phyloP scores from a whole-genome alignment of 2,888 invertebrate genomes.

The Dicranocentrus wangi region DNA sequence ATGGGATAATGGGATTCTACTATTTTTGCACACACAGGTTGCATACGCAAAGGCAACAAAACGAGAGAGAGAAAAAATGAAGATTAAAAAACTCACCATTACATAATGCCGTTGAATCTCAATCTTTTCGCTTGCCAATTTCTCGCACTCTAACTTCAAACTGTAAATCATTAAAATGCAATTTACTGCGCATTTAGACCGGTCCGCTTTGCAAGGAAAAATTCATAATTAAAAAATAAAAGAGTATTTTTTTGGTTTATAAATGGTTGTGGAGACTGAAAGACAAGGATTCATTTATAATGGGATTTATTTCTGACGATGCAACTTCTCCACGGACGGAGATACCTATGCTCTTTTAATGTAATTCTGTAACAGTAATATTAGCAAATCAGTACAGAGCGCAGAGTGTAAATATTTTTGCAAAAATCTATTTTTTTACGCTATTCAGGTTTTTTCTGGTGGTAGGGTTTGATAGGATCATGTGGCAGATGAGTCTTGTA shows the following conservation, averaged over 20 bases:
- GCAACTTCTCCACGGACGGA: conserved; percentile 38
- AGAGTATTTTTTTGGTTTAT: too few relatives aligned
- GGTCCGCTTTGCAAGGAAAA: conserved; percentile 21
- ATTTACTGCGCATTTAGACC: conserved; percentile 56
- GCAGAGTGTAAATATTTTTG: too few relatives aligned
- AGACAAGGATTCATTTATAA: conserved; percentile 8
- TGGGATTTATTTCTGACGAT: conserved; percentile 29
- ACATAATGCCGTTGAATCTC: conserved; percentile 79
- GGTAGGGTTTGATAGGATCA: too few relatives aligned
- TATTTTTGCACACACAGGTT: too few relatives aligned
- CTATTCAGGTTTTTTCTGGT: too few relatives aligned
- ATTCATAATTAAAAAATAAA: too few relatives aligned
- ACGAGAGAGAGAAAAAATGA: conserved; percentile 57
- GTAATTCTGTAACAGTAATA: too few relatives aligned
- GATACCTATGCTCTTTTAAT: conserved; percentile 49
- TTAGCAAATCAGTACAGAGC: too few relatives aligned
- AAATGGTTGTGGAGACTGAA: too few relatives aligned
- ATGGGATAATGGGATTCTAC: too few relatives aligned
- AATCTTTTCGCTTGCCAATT: conserved; percentile 78
- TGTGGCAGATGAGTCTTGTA: too few relatives aligned
- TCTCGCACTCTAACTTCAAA: conserved; percentile 78
- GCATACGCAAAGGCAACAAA: background rate
- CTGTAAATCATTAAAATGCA: conserved; percentile 74
- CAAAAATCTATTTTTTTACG: too few relatives aligned
- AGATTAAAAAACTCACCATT: conserved; percentile 76